A percentile compares a stretch with the other conserved stretches of the same genome.
Conservation (phyloP, 2,797 vertebrate genomes). For the Limosa lapponica region DNA sequence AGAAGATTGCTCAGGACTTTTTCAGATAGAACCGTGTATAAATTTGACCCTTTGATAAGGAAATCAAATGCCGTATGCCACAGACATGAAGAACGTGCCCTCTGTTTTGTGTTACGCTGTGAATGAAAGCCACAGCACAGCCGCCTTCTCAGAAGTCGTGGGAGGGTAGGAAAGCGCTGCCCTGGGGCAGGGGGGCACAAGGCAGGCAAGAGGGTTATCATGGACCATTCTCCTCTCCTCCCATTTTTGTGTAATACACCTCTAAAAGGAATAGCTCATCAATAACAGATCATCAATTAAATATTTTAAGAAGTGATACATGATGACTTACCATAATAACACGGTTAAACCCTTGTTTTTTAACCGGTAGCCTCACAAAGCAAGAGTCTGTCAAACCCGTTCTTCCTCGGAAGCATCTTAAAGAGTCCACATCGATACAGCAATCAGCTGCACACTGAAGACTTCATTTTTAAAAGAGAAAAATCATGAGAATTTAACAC, state of each 20-base stretch:
- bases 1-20: neutral
- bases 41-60: neutral
- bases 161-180: neutral
- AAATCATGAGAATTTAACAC: neutral
- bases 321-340: neutral
- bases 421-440: neutral
- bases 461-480: neutral
- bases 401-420: neutral
- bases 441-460: neutral
- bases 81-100: neutral
- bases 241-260: accelerated
- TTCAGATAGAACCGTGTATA: neutral
- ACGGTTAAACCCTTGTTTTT: neutral
- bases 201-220: neutral
- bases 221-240: neutral
- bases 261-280: neutral
- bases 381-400: neutral
- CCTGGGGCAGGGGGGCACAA: neutral
- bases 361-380: neutral
- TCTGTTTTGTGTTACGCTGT: neutral
- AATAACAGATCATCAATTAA: neutral
- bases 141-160: neutral
- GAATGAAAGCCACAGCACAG: neutral
- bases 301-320: neutral
- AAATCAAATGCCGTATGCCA: neutral